Percentiles rank a stretch among this genome's conserved stretches.
These are phyloP conservation scores for Grammomys dolichurus DNA, from an alignment of 2,113 vertebrate species.

Conservation along the genomic window DNA sequence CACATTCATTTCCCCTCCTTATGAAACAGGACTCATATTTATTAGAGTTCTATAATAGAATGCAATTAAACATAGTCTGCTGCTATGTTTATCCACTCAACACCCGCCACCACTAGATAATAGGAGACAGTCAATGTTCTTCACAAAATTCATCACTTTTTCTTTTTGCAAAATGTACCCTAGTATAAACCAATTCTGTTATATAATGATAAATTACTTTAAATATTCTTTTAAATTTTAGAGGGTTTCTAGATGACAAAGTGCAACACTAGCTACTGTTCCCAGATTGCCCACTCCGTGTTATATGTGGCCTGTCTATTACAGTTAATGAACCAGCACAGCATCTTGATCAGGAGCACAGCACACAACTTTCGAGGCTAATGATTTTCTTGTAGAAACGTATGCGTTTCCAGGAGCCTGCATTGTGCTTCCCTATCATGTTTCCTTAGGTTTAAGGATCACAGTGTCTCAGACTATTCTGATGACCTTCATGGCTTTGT, in stretches of 20 bases:
- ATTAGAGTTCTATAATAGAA: conserved; percentile 22
- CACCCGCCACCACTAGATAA: background rate
- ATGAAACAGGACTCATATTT: background rate
- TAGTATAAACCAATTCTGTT: background rate
- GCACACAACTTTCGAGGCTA: background rate
- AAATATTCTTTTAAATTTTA: background rate
- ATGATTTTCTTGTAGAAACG: background rate
- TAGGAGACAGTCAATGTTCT: background rate
- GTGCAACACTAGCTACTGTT: background rate
- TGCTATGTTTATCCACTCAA: background rate
- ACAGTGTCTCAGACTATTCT: background rate
- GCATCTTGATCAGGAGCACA: background rate
- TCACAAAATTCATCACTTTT: background rate
- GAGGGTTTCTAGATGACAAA: conserved; percentile 1
- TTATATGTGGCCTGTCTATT: background rate
- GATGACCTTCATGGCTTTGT: background rate
- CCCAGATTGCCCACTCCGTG: background rate
- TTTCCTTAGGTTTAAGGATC: background rate
- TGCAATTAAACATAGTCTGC: background rate
- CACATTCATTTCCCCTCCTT: background rate
- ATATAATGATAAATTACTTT: background rate
- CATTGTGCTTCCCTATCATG: background rate
- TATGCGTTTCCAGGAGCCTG: background rate
- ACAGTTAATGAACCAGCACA: background rate
- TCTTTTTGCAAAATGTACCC: background rate